Base-by-base conservation (phyloP, 2,888 invertebrate species). In the Cotesia congregata region DNA sequence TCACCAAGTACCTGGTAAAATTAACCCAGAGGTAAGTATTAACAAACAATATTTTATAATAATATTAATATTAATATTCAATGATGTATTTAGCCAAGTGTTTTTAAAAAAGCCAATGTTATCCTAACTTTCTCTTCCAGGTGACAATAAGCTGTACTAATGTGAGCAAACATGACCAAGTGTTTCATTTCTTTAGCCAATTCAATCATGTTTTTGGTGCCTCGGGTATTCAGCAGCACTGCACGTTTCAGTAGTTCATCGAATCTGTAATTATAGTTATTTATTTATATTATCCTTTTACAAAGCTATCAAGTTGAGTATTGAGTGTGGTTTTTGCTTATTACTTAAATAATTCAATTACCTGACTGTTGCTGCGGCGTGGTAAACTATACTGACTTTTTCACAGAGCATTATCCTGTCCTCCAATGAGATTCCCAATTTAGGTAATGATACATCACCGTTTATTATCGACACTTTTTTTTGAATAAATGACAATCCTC, bases 111-210 rank as follows among this genome's bases (percentile, higher is more conserved):
- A 50, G 20, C 12, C 60, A 17, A 61, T 65, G 40, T 41, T 64
- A 72, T 74, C 78, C 67, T 74, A 83, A 88, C 89, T 82, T 89
- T 88, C 81, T 89, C 87, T 72, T 89, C 85, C 9, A 98, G 93
- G 87, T 98, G 98, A 84, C 97, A 96, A 89, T 97, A 98, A 0
- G 97, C 94, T 0, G 98, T 97, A 1, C 97, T 97, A 5, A 97
- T 93, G 89, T 98, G 95, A 69, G 93, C 91, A 86, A 95, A 93
- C 3, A 94, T 90, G 72, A 83, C 91, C 67, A 99, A 91, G 6
- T 95, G 92, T 85, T 95, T 95, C 87, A 94, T 93, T 80, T 93
- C 91, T 85, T 94, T 94, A 70, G 95, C 97, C 75, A 99, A 89
- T 7, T 95, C 94, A 77, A 99, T 88, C 91, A 98, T 94, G 79